Base-by-base conservation (phyloP, 1,140 invertebrate genomes). In the Copidosoma floridanum region DNA sequence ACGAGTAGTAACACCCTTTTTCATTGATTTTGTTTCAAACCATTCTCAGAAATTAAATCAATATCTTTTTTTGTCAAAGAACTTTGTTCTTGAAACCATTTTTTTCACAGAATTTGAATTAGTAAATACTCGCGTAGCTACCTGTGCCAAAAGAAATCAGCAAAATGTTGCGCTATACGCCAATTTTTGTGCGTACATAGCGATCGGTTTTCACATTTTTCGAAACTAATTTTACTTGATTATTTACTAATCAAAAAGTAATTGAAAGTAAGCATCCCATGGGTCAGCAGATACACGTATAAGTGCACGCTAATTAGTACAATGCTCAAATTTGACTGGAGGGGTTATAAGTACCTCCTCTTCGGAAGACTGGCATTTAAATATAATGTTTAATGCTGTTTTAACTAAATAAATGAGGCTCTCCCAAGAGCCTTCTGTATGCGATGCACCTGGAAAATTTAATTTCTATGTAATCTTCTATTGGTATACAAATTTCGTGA, bases 81-180 rank as follows among this genome's bases (percentile, higher is more conserved):
- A 20, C 21, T 18, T 18, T 21, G 24, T 6, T 43, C 40, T 11
- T 24, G 12, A 18, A n/a, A 14, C 74, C 71, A 74, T 24, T 70
- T 70, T 7, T 16, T 27, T 14, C 71, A 56, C 6, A 64, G 62
- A 11, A 58, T 63, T 55, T 68, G 51, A 66, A 61, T 63, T 1
- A 57, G 63, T 18, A 70, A 35, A 44, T 72, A 70, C 44, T 71
- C 61, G 12, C 32, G 20, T 5, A 60, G 14, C 68, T 68, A 72
- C 2, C 69, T 43, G 4, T 38, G 16, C 68, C 69, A 72, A 60
- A 70, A 70, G 2, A 37, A 10, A 47, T 72, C 64, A 12, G 68
- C 66, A 1, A 69, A 40, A 6, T 37, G 20, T 37, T 69, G 67
- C 18, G 27, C 53, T 1, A 53, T 16, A 26, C 51, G 46, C 64